Conservation (phyloP, 2,113 vertebrate genomes). For the Nannospalax galili region DNA sequence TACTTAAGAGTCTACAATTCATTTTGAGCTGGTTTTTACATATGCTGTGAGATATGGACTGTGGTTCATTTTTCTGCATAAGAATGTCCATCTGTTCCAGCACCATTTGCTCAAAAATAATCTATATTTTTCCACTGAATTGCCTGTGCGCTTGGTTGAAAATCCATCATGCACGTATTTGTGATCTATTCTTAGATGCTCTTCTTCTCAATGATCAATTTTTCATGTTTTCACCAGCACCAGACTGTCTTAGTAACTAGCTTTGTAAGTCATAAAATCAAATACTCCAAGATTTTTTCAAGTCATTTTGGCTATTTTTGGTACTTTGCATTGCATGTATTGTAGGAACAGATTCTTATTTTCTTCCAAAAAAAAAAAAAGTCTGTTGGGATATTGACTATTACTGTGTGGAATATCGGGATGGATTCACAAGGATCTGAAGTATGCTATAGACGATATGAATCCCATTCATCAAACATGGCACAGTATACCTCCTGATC, state of each 20-base stretch:
- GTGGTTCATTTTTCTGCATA: background rate
- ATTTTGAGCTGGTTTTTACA: background rate
- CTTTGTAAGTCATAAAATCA: background rate
- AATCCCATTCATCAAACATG: background rate
- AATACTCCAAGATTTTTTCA: background rate
- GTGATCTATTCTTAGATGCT: background rate
- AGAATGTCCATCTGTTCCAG: slow-evolving; percentile 1
- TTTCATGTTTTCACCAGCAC: background rate
- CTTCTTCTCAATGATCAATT: background rate
- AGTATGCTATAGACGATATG: background rate
- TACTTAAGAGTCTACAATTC: background rate
- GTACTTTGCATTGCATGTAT: background rate
- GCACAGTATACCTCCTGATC: background rate
- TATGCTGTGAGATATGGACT: background rate
- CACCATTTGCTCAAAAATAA: background rate
- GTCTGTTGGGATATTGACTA: background rate
- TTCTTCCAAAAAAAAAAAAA: background rate
- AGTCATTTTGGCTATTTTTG: background rate
- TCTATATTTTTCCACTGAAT: background rate
- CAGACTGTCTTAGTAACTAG: background rate
- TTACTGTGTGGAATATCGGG: background rate
- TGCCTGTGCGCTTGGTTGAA: background rate
- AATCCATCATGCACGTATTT: background rate
- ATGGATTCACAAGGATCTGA: background rate
- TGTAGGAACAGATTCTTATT: background rate